Evolutionary conservation across 2,888 invertebrate species (phyloP), one percentile per base, ranked within the genome.

Genomic region (Agrilus biguttatus): DNA sequence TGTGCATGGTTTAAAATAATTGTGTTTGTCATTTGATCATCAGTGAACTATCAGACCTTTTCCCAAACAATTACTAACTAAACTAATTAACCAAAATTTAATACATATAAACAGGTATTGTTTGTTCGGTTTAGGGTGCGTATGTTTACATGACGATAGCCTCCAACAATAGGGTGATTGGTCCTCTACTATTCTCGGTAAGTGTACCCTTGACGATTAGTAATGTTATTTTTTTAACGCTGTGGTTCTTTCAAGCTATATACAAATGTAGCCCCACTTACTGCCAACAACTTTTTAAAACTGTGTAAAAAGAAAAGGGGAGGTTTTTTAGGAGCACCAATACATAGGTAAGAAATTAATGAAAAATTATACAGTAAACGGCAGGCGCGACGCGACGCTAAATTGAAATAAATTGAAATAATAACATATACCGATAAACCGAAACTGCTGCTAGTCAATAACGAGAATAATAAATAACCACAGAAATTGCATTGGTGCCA

Each of bases 171-270:
- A 51, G 58, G 35, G 55, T 63, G 14, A 58, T 70, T 36, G 78
- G 78, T 36, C 66, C 71, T 1, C 52, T 78, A 51, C 65, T 77
- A 47, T 75, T 78, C 55, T 70, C 74, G 73, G 77, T 76, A 66
- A 67, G 62, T 40, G 23, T 34, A 36, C 23, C 6, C 12, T 33
- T 14, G n/a, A 8, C 23, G 8, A 28, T 36, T 32, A 19, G 17
- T 14, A 37, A 33, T 47, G 14, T 33, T 41, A 33, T 40, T 41
- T 33, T 36, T 42, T 28, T 28, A 42, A n/a, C 33, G 21, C 23
- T 14, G 8, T 34, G 42, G 28, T 43, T 36, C 8, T 39, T 44
- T 65, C 32, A 51, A 78, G 78, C 58, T 79, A 8, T 78, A 74
- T 55, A 59, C 69, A 7, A 77, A 78, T 53, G 53, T 76, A 45